Evolutionary conservation across 2,888 invertebrate genomes (phyloP).

Genomic region (Drosophila fulvimacula): DNA sequence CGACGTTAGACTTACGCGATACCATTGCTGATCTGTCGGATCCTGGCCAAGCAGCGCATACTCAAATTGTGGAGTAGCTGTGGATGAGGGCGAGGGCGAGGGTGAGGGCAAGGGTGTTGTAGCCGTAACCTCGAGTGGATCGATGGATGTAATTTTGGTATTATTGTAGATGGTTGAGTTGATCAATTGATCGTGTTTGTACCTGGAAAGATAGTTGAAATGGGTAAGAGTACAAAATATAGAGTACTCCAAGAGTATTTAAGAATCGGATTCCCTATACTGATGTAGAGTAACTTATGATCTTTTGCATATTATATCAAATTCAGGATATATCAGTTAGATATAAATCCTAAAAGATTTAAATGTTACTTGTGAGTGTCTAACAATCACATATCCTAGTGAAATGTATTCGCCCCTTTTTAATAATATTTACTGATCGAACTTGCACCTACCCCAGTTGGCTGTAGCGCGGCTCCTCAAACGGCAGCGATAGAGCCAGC

Average conservation of each 20-base stretch:
- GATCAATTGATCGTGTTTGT: constrained; percentile 10
- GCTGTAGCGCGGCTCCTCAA: constrained; percentile 47
- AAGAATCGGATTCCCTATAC: no score
- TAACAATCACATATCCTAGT: background rate
- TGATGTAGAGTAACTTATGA: no score
- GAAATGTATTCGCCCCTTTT: background rate
- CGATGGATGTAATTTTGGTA: constrained; percentile 7
- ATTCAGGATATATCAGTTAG: background rate
- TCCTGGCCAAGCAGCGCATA: constrained; percentile 68
- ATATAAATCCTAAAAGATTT: background rate
- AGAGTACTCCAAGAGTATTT: background rate
- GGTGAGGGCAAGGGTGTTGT: background rate
- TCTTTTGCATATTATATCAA: background rate
- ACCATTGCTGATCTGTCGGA: constrained; percentile 67
- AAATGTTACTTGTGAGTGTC: background rate
- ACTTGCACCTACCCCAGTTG: constrained; percentile 48
- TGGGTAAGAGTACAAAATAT: background rate
- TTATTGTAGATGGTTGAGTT: constrained; percentile 16
- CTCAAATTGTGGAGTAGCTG: constrained; percentile 50
- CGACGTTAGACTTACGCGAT: constrained; percentile 62
- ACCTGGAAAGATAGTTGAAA: background rate
- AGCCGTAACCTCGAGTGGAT: constrained; percentile 8
- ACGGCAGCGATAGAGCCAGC: constrained; percentile 32
- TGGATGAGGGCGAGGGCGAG: background rate
- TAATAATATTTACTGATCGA: background rate